Evolutionary conservation across 1,140 invertebrate genomes (phyloP), one percentile per base, ranked within the genome.

Genomic region (Dufourea novaeangliae): DNA sequence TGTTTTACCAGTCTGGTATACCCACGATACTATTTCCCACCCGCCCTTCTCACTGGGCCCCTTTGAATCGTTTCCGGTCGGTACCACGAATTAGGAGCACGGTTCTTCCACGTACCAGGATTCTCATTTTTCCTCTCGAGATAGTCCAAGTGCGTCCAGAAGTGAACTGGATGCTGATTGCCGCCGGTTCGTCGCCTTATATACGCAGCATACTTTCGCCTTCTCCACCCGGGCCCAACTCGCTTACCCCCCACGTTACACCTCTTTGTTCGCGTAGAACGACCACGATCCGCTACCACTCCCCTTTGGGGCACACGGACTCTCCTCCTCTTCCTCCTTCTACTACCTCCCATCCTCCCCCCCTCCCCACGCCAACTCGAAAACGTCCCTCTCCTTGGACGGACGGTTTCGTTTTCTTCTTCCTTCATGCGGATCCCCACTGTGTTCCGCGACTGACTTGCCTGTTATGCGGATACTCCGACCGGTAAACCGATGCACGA

Each of bases 131-230:
- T 87, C 72, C 79, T 86, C 86, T 90, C 88, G 86, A 89, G 89
- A 91, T 81, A 89, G 91, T 93, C 90, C 90, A 92, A 92, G 93
- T 93, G 92, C 93, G 94, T 95, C 94, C 94, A 94, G 94, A 92
- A 95, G 93, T 93, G 94, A 94, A 95, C 94, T 95, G 94, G 94
- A 94, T 95, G 94, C 93, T 94, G 94, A 94, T 93, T 93, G 92
- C 92, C 91, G 90, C 90, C 89, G 90, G 92, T 92, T 92, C 91
- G 88, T 93, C 92, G 93, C 94, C 94, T 95, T 93, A 91, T 93
- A 92, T 93, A 93, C 91, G 84, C 91, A 87, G 87, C 91, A 90
- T 91, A 92, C 92, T 93, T 93, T 93, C 92, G 92, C 92, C 92
- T 93, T 92, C 90, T 83, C 79, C 79, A 86, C 87, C 88, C 87